Percentiles rank a stretch among this genome's conserved stretches.
Evolutionary conservation across 2,797 vertebrate species (phyloP).

Genomic region (Bradypus variegatus): DNA sequence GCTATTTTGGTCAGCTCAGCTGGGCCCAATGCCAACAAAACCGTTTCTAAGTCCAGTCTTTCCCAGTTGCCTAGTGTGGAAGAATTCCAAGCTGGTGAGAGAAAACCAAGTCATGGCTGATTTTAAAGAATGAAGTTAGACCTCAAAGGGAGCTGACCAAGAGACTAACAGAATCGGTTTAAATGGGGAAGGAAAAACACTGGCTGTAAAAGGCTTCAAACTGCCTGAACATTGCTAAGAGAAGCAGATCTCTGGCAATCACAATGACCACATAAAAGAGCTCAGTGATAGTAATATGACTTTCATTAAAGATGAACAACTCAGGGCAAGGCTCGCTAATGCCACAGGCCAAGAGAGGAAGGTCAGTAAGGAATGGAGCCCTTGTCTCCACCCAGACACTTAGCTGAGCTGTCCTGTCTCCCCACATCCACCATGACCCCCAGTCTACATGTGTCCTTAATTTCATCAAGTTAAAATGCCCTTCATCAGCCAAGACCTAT

Average conservation of each 20-base stretch:
- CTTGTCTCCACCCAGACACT: background rate
- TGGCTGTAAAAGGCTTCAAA: background rate
- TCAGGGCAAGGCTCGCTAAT: background rate
- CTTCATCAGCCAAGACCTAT: background rate
- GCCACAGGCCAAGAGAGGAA: background rate
- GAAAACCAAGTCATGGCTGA: conserved; percentile 17
- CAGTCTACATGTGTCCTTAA: background rate
- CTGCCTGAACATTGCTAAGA: background rate
- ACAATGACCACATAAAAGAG: background rate
- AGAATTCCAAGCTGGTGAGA: background rate
- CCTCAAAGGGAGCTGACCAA: background rate
- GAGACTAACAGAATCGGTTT: background rate
- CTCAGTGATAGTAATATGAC: background rate
- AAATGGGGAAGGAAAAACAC: background rate
- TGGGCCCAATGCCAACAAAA: conserved; percentile 50
- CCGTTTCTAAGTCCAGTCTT: conserved; percentile 41
- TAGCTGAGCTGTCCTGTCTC: background rate
- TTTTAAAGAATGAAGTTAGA: conserved; percentile 27
- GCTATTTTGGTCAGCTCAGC: conserved; percentile 52
- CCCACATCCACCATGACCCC: background rate
- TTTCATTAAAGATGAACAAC: background rate
- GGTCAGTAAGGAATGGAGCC: background rate
- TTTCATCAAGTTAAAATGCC: conserved; percentile 15
- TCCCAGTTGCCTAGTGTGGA: conserved; percentile 27
- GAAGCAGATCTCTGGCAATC: background rate